Evolutionary conservation across 2,797 vertebrate species (phyloP).

Genomic region (Lepidocolaptes lacrymiger): DNA sequence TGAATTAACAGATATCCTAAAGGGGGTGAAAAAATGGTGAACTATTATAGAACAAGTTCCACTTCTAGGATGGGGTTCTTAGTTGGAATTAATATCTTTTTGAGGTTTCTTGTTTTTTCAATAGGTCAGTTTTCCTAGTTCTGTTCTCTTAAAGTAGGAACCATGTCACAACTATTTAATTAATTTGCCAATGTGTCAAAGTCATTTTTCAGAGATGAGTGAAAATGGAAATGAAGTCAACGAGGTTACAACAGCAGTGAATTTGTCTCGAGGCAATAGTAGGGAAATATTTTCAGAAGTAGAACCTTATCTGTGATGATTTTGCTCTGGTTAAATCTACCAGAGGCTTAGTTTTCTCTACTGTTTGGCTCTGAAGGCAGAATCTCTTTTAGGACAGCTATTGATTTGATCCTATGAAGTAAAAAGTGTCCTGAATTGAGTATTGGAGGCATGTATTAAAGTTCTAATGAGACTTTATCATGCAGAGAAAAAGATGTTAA

Average conservation of each 20-base stretch:
- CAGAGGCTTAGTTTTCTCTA: background rate
- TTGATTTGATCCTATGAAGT: background rate
- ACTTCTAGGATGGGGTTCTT: background rate
- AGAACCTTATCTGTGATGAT: background rate
- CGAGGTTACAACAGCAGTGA: background rate
- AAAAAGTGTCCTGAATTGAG: background rate
- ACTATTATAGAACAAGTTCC: background rate
- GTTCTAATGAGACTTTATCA: background rate
- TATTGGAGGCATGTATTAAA: background rate
- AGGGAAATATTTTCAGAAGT: background rate
- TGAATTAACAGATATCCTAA: background rate
- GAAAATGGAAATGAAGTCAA: background rate
- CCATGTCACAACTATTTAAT: background rate
- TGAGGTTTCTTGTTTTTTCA: background rate
- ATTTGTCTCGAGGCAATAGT: background rate
- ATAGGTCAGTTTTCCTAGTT: background rate
- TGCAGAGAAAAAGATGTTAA: background rate
- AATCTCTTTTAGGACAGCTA: background rate
- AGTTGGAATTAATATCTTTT: background rate
- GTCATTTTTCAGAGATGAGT: background rate
- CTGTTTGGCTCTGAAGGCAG: background rate
- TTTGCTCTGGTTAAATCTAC: background rate
- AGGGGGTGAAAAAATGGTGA: background rate
- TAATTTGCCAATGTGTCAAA: background rate
- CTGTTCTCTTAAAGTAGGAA: background rate